Conservation (phyloP, 2,797 vertebrate species). For the Hypotaenidia philippensis region DNA sequence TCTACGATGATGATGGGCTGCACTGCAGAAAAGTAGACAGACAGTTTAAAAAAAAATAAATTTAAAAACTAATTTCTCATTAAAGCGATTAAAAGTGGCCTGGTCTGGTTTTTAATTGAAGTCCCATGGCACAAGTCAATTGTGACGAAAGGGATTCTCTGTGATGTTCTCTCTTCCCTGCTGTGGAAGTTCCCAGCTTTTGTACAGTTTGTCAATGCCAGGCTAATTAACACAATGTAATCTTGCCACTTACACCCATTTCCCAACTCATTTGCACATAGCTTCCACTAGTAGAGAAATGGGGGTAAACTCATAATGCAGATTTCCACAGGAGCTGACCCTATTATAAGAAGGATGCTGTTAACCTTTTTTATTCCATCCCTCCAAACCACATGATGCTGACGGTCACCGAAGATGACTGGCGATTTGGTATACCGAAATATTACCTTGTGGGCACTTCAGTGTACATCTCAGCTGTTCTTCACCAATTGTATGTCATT, state of each 20-base stretch:
- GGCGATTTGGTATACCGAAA: not conserved
- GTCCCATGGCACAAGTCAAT: slow-evolving; percentile 47
- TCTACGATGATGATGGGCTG: not conserved
- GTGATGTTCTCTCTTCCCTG: slow-evolving; percentile 28
- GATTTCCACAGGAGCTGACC: not conserved
- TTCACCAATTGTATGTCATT: not conserved
- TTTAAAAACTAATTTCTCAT: not conserved
- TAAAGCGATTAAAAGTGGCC: slow-evolving; percentile 36
- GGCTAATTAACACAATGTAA: slow-evolving; percentile 48
- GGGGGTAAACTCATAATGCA: not conserved
- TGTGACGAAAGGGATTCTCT: slow-evolving; percentile 63
- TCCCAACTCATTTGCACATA: slow-evolving; percentile 47
- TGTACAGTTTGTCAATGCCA: not conserved
- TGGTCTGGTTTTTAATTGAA: slow-evolving; percentile 60
- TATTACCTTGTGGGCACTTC: not conserved
- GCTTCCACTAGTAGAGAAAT: slow-evolving; percentile 4
- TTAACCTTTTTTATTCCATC: not conserved
- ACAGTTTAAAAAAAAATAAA: not conserved
- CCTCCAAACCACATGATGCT: not conserved
- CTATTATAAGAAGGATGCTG: not conserved
- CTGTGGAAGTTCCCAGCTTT: slow-evolving; percentile 61
- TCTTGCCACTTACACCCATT: slow-evolving; percentile 30
- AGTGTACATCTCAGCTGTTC: not conserved
- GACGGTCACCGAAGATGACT: not conserved
- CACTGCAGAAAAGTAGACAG: not conserved